Evolutionary conservation across 2,113 vertebrate genomes (phyloP).

Genomic region (Dipodomys ordii): DNA sequence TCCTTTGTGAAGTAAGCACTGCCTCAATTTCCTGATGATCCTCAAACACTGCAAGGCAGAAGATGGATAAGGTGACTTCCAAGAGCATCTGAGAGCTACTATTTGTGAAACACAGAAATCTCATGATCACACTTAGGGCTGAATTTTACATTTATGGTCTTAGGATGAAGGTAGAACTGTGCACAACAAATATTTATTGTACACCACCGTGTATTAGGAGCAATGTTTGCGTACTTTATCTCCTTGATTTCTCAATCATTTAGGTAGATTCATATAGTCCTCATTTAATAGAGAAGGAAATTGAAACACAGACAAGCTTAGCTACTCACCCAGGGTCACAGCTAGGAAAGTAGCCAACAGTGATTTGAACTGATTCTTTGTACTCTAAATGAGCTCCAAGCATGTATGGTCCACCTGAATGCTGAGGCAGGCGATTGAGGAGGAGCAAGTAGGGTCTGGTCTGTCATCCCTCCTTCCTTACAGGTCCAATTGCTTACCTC

Average conservation of each 20-base stretch:
- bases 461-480: neutral
- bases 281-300: constrained; percentile 25
- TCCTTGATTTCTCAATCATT: constrained; percentile 22
- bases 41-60: no score
- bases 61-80: neutral
- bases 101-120: neutral
- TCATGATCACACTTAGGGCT: neutral
- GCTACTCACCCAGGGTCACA: neutral
- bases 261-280: neutral
- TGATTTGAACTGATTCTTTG: constrained; percentile 3
- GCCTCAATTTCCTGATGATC: neutral
- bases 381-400: neutral
- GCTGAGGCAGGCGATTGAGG: neutral
- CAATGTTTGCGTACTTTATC: neutral
- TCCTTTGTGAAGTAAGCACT: neutral
- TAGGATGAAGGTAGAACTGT: neutral
- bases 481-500: constrained; percentile 84
- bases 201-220: neutral
- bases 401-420: neutral
- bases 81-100: neutral
- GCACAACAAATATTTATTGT: neutral
- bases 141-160: constrained; percentile 13
- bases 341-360: neutral
- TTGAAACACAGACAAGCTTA: neutral
- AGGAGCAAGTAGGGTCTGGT: neutral